These are phyloP conservation scores for Leptopilina boulardi DNA, from an alignment of 1,140 invertebrate genomes.

Conservation along the genomic window DNA sequence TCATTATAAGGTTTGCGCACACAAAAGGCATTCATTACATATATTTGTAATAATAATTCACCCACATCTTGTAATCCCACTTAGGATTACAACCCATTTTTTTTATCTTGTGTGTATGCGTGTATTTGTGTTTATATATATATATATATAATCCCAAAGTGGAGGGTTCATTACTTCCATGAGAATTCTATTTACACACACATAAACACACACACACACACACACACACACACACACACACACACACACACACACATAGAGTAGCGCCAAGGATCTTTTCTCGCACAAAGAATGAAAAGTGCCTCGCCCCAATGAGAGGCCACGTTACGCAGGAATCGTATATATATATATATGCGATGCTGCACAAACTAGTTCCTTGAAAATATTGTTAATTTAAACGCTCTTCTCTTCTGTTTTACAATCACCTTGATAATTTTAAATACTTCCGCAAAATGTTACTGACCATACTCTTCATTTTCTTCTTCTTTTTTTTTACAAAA, in stretches of 20 bases:
- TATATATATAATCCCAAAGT: no score
- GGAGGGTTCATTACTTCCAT: no score
- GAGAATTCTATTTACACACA: no score
- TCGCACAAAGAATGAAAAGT: constrained; percentile 20
- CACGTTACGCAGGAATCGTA: constrained; percentile 15
- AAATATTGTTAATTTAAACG: constrained; percentile 18
- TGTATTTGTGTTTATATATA: no score
- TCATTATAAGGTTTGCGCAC: no score
- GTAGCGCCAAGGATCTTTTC: background rate
- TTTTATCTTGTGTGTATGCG: no score
- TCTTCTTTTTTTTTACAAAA: no score
- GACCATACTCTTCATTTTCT: background rate
- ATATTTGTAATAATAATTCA: constrained; percentile 55
- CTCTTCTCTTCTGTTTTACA: background rate
- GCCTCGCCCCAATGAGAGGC: constrained; percentile 22
- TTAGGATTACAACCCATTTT: constrained; percentile 44
- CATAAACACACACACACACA: no score
- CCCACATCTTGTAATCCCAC: constrained; percentile 56
- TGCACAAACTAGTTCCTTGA: constrained; percentile 21
- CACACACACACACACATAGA: constrained; percentile 2
- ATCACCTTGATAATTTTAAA: background rate
- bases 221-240: background rate
- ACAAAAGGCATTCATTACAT: constrained; percentile 48
- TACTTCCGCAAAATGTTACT: constrained; percentile 16
- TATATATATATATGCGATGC: no score